These are phyloP conservation scores for Ammodytes marinus DNA, from an alignment of 2,113 vertebrate genomes.

Conservation along the genomic window DNA sequence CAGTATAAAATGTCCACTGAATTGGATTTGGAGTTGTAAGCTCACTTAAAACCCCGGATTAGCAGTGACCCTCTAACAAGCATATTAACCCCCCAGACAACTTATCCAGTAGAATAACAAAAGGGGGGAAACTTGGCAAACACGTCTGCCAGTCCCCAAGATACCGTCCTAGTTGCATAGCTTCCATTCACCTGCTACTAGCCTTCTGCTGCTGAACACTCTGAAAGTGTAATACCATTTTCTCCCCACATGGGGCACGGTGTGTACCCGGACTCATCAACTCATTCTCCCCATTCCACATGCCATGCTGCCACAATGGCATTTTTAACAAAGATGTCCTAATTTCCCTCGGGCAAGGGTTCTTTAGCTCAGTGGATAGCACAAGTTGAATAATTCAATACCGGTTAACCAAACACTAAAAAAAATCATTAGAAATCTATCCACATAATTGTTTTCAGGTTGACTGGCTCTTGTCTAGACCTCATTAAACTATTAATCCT, in stretches of 20 bases:
- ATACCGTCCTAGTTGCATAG: constrained; percentile 8
- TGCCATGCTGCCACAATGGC: constrained; percentile 42
- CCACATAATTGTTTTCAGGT: constrained; percentile 78
- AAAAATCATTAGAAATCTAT: constrained; percentile 79
- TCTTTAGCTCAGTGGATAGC: constrained; percentile 50
- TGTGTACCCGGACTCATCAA: constrained; percentile 35
- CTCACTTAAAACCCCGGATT: constrained; percentile 64
- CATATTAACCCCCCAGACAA: constrained; percentile 63
- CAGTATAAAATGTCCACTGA: constrained; percentile 53
- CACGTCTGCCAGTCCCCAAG: constrained; percentile 25
- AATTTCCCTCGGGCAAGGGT: constrained; percentile 58
- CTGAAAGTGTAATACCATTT: constrained; percentile 32
- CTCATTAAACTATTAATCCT: constrained; percentile 83
- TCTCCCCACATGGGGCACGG: constrained; percentile 33
- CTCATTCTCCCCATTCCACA: constrained; percentile 29
- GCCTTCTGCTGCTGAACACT: background rate
- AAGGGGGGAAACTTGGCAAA: constrained; percentile 51
- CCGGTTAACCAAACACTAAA: constrained; percentile 73
- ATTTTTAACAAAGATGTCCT: constrained; percentile 62
- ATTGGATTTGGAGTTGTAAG: constrained; percentile 73
- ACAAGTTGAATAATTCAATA: constrained; percentile 78
- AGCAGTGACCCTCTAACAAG: constrained; percentile 68
- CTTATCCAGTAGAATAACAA: constrained; percentile 62
- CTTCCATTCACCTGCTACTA: constrained; percentile 29
- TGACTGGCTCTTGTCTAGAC: constrained; percentile 77